Evolutionary conservation across 2,797 vertebrate species (phyloP).

Genomic region (Falco naumanni): DNA sequence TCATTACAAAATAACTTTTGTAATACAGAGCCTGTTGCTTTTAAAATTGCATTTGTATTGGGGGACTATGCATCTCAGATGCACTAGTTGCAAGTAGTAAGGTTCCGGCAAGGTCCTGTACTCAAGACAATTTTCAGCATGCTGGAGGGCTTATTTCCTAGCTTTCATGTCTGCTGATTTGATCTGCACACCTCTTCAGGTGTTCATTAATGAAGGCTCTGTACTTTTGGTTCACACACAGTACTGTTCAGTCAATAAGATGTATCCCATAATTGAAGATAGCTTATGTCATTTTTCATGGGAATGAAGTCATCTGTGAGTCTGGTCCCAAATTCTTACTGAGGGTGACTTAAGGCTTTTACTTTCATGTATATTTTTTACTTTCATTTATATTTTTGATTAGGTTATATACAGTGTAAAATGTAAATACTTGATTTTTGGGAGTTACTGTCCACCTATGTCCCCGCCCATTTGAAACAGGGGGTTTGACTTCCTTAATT

Average conservation of each 20-base stretch:
- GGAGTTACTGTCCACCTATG: not conserved
- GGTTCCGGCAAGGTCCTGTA: not conserved
- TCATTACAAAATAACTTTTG: not conserved
- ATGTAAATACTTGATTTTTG: not conserved
- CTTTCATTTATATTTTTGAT: not conserved
- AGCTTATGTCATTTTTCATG: not conserved
- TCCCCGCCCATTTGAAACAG: not conserved
- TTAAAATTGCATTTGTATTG: not conserved
- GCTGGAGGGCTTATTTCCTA: not conserved
- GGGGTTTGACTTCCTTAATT: not conserved
- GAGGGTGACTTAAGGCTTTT: not conserved
- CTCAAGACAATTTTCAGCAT: not conserved
- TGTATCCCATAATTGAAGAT: not conserved
- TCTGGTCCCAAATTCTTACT: not conserved
- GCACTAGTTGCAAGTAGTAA: not conserved
- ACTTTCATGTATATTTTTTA: not conserved
- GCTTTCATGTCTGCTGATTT: not conserved
- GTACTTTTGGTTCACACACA: not conserved
- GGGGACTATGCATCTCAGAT: not conserved
- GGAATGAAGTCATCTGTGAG: not conserved
- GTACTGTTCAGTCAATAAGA: not conserved
- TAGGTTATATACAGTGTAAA: not conserved
- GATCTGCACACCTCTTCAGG: not conserved
- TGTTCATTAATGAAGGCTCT: not conserved
- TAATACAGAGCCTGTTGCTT: not conserved